Base-by-base conservation (phyloP, 2,797 vertebrate genomes). In the Schizothorax lantsangensis region DNA sequence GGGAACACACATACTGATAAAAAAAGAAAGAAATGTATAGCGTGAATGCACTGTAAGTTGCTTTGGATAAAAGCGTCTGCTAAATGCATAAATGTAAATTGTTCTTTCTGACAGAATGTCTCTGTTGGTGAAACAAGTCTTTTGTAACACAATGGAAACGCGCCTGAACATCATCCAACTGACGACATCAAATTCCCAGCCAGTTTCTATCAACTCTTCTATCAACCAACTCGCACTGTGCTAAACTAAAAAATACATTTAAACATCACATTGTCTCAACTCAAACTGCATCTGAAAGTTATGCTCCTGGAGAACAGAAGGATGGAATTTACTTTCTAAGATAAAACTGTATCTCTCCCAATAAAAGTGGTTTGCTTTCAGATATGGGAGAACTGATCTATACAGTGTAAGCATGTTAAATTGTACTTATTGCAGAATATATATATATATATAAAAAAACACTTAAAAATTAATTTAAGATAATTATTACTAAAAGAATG, bases 91-190 rank as follows among this genome's bases (percentile, higher is more conserved):
- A n/a, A n/a, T n/a, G n/a, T n/a, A n/a, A n/a, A 30, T 81, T 81
- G 80, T 19, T 74, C 9, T 45, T 71, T 54, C 12, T 54, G 36
- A 26, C 66, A 19, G 66, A 69, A 36, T 69, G 17, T 69, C 15
- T 40, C 14, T 68, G 68, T 71, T 71, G 19, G 68, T 71, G 4
- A 71, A 71, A 71, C 68, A 71, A 40, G 19, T 79, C 49, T 59
- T 12, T 49, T 49, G 73, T 19, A 49, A 75, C 40, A 26, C 11
- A 73, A 15, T 30, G 49, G 33, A 82, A 83, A n/a, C 14, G 1
- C 17, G 45, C 54, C 81, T 77, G 72, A 45, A 77, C 57, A 84
- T 52, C 73, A 84, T 21, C 33, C 21, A 38, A 17, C 10, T 36
- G 57, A 66, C 40, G 2, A 2, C 71, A 57, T 17, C 72, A 17